A percentile compares a stretch with the other conserved stretches of the same genome.
Evolutionary conservation across 2,888 invertebrate genomes (phyloP).

Genomic region (Cephus nigrinus): DNA sequence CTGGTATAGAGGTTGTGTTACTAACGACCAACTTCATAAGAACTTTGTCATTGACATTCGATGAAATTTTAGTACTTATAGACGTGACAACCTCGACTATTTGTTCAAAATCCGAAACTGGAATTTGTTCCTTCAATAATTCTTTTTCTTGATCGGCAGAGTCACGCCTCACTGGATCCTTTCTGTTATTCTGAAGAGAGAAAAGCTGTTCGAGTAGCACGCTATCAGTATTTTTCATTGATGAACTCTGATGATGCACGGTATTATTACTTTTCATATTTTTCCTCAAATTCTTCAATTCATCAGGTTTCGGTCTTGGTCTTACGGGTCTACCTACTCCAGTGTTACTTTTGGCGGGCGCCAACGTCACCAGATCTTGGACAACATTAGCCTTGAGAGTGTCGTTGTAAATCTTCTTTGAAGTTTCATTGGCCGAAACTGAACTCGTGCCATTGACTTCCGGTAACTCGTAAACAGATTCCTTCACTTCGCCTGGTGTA

Average conservation of each 20-base stretch:
- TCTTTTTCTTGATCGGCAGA: not conserved
- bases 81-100: constrained; percentile 64
- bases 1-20: constrained; percentile 38
- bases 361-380: constrained; percentile 71
- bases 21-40: constrained; percentile 46
- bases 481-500: constrained; percentile 18
- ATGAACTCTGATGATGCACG: not conserved
- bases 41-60: constrained; percentile 48
- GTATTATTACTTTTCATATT: not conserved
- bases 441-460: not conserved
- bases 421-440: constrained; percentile 6
- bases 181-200: constrained; percentile 31
- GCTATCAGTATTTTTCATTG: constrained; percentile 22
- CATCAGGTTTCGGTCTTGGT: constrained; percentile 68
- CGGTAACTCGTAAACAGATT: not conserved
- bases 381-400: constrained; percentile 56
- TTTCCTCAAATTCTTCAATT: constrained; percentile 51
- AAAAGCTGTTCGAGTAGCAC: constrained; percentile 49
- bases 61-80: constrained; percentile 61
- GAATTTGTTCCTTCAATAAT: not conserved
- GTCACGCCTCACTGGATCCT: constrained; percentile 5
- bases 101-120: constrained; percentile 40
- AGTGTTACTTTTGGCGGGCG: constrained; percentile 84
- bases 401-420: constrained; percentile 55
- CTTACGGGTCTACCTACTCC: constrained; percentile 79